Base-by-base conservation (phyloP, 2,888 invertebrate genomes). In the Chymomyza caudatula region DNA sequence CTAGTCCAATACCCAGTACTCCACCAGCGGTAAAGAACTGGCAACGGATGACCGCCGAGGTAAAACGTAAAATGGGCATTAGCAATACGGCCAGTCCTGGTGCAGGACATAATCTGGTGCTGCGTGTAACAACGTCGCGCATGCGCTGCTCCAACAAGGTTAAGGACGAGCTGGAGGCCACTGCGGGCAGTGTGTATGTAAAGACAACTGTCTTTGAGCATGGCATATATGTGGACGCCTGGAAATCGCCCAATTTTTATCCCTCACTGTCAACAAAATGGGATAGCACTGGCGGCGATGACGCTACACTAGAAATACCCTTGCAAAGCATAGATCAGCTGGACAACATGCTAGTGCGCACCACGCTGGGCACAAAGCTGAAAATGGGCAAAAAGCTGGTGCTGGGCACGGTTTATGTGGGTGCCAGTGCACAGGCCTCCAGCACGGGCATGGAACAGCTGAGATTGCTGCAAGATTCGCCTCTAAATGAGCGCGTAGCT, bases 181-280 rank as follows among this genome's bases (percentile, higher is more conserved):
- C 88, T 6, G 90, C 89, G n/a, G 86, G 88, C 42, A 94, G 94
- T 60, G 92, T 96, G 80, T 96, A 96, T 88, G 92, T 96, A 70
- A 96, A 96, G 90, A 94, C 95, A 65, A 94, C 94, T 0, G 93
- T 95, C 67, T 92, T 94, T 70, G 95, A 95, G 86, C 93, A 93
- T 67, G 94, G 93, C 74, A 93, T 91, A 58, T 90, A 92, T 43
- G 90, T 91, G 25, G 91, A 91, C 63, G 91, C 92, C 71, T 94
- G 95, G 95, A 95, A 95, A 87, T 95, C 95, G 76, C 93, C 94
- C 78, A 92, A 92, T 72, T 96, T 96, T 89, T 91, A 92, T 15
- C 95, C 95, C 4, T 94, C 95, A 3, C 93, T 95, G 65, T 94
- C 95, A n/a, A 93, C 94, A 78, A 94, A 94, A 89, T 94, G 95